Evolutionary conservation across 2,888 invertebrate genomes (phyloP), one percentile per base, ranked within the genome.

Genomic region (Coelopa pilipes): DNA sequence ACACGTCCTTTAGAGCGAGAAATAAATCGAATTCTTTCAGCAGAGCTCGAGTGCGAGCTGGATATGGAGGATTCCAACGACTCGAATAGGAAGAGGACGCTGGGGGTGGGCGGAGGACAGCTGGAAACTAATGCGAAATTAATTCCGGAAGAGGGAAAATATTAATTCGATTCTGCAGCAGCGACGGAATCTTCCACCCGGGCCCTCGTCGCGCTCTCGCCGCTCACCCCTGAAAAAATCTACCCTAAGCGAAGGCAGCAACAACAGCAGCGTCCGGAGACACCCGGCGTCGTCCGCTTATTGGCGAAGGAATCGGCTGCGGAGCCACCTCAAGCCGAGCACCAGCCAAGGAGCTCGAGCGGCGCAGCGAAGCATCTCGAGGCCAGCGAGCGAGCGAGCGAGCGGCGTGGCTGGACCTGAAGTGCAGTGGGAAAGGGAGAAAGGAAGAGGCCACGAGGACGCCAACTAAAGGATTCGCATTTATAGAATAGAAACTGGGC

Each of bases 401-500:
- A n/a, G n/a, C n/a, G n/a, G n/a, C n/a, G 60, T 21, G 53, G 63
- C 60, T 74, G 72, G 73, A 75, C 77, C 78, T 84, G 81, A 82
- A 83, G 81, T 83, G 83, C 83, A 84, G 82, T 75, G 74, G 79
- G 79, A 79, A 81, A 76, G 78, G 78, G 71, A 46, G n/a, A n/a
- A n/a, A n/a, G n/a, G n/a, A n/a, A n/a, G n/a, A n/a, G n/a, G n/a
- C n/a, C n/a, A n/a, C n/a, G n/a, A 77, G 67, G 66, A 73, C 65
- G 72, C 53, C 57, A 73, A 70, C 55, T 60, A 73, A 62, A 72
- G 75, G 60, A 47, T 60, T 13, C 12, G 21, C 10, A 47, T 66
- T 65, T 65, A 73, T 73, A 50, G 19, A 80, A 82, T 82, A 82
- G 84, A 83, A 84, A 83, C 81, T 78, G 83, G 83, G 83, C 83